Base-by-base conservation (phyloP, 2,113 vertebrate species). In the Grammomys surdaster region DNA sequence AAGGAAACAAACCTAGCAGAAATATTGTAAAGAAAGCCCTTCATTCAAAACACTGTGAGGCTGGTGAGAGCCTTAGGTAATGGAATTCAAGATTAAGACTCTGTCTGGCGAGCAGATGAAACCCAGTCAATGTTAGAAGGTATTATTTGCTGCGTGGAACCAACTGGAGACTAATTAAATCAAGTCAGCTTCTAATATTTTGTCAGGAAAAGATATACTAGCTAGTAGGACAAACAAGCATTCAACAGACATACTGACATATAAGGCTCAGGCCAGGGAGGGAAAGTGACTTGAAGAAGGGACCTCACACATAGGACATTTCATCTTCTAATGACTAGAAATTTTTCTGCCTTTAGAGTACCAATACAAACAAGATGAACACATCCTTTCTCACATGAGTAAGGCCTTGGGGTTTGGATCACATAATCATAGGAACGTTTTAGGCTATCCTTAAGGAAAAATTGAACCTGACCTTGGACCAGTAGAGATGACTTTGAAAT, bases 11-110 rank as follows among this genome's bases (percentile, higher is more conserved):
- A 82, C 67, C 9, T 24, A 96, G 40, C 72, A 93, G 92, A 96
- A 93, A 87, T 67, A 89, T 3, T 75, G 43, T 70, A 75, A 90
- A 85, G 88, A 51, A 72, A 69, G 31, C 36, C 75, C 36, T 22
- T 75, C 89, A 56, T 76, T 91, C 88, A 85, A 82, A 94, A 93
- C n/a, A 40, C 36, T 8, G 31, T 69, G 72, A 89, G 54, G 70
- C 54, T 20, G 19, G 67, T n/a, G 46, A 0, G 3, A 88, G 51
- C 24, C 56, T 94, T 93, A 95, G 81, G 93, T 89, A 90, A 90
- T 75, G 72, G 90, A 93, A 96, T 84, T 96, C 77, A 72, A 73
- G 56, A 43, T 75, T 76, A n/a, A 87, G 81, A 5, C 36, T 91
- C 90, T 60, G 54, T 67, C 73, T 36, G 86, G 86, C 56, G 46